Base-by-base conservation (phyloP, 2,888 invertebrate genomes). In the Phaedon cochleariae region DNA sequence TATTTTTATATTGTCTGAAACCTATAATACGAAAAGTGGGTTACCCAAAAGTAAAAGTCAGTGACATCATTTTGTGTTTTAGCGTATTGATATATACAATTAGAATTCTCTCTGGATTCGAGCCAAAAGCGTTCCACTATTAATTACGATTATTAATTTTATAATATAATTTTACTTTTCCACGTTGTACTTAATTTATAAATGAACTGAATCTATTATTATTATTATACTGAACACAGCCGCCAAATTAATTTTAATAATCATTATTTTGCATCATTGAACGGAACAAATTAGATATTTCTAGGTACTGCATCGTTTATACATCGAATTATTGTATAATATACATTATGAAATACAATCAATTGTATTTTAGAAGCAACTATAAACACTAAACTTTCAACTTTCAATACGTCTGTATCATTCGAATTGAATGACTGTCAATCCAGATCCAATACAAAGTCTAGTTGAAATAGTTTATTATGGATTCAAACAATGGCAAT, bases 131-230 rank as follows among this genome's bases (percentile, higher is more conserved):
- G 26, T 57, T 41, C 10, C 45, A 57, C 45, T 41, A 45, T 45
- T 57, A 54, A 54, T 54, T 54, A 57, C 45, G 12, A 57, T 57
- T 57, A 45, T 41, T 57, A 57, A 57, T 57, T 57, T 17, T n/a
- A n/a, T n/a, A 45, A 57, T 45, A 41, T 41, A 15, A 41, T 41
- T 41, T 41, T 15, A 10, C 41, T 10, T 10, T 10, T 9, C 10
- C 31, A 34, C 9, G 31, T 9, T 34, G 31, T 10, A 34, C 6
- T 1, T 34, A 34, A 2, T 26, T 34, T 41, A 41, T 41, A 41
- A 41, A 41, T 41, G 41, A 34, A 34, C 34, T 34, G 34, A 12
- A 15, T n/a, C 41, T 41, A 41, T 41, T n/a, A 41, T 41, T 41
- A 10, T 41, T n/a, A 41, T n/a, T 34, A 34, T 34, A 6, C 10